Evolutionary conservation across 1,140 invertebrate species (phyloP).

Genomic region (Drosophila pallidifrons): DNA sequence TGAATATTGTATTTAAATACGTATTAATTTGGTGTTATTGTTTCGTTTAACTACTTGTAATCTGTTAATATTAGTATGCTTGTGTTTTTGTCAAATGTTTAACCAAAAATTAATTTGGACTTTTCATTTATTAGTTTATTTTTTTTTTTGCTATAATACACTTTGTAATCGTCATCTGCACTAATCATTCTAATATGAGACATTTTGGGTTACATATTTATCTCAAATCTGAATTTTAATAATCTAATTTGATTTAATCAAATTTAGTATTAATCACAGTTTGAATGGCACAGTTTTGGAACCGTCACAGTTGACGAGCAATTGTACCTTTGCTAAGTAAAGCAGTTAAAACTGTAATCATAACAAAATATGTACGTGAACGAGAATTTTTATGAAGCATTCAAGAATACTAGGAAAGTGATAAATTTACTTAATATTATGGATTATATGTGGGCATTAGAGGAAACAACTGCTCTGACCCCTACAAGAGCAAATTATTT

Average conservation of each 20-base stretch:
- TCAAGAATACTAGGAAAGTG: not conserved
- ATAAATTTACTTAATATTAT: constrained; percentile 23
- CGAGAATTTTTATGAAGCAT: constrained; percentile 16
- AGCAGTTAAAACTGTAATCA: constrained; percentile 5
- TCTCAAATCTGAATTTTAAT: constrained; percentile 9
- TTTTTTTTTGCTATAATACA: constrained; percentile 26
- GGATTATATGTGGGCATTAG: constrained; percentile 24
- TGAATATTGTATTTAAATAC: constrained; percentile 27
- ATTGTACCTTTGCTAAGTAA: constrained; percentile 38
- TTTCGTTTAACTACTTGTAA: constrained; percentile 49
- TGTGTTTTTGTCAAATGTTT: constrained; percentile 79
- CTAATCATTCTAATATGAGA: constrained; percentile 44
- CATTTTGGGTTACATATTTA: constrained; percentile 26
- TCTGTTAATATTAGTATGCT: constrained; percentile 52
- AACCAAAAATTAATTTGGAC: constrained; percentile 68
- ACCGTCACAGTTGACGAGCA: not conserved
- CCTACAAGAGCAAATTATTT: constrained; percentile 57
- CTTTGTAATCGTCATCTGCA: constrained; percentile 33
- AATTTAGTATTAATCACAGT: constrained; percentile 3
- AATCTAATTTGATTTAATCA: constrained; percentile 8
- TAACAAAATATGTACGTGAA: constrained; percentile 5
- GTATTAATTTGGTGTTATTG: constrained; percentile 66
- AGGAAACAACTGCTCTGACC: constrained; percentile 46
- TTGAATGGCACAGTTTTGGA: not conserved
- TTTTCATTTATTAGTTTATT: constrained; percentile 11